Base-by-base conservation (phyloP, 2,113 vertebrate species). In the Aix galericulata region DNA sequence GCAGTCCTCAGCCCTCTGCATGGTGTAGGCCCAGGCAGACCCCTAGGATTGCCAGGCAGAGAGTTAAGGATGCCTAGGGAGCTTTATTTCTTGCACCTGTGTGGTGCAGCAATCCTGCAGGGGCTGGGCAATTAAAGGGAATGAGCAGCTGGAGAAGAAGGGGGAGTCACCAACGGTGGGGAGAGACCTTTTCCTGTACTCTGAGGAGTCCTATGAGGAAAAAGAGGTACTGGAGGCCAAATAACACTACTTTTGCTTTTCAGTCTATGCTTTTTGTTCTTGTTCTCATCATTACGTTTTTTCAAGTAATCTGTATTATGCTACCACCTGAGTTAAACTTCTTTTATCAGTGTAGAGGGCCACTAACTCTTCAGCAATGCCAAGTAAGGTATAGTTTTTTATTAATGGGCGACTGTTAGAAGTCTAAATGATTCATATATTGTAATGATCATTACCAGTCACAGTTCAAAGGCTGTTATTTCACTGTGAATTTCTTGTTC, bases 241-340 rank as follows among this genome's bases (percentile, higher is more conserved):
- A 56, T 78, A 9, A 52, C 4, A 3, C 9, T 36, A 1, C 23
- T 32, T 40, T 4, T 80, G 36, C 59, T 72, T 88, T 55, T 82
- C 5, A 56, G 3, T 78, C 17, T 64, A 8, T 1, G 2, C 0
- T 0, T 32, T 82, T 32, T 25, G 63, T 84, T 31, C 11, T 27
- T 56, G 5, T 64, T 81, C 75, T 55, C 8, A 11, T 85, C 0
- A 16, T 69, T 52, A 46, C 16, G 59, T 59, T 44, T 29, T 89
- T 87, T 77, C 10, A 50, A 66, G 14, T 77, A 34, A 15, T 85
- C 2, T 88, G 6, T 64, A 15, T 27, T 5, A 15, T 56, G 22
- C 25, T 81, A 23, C 27, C 18, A 29, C 8, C 68, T 87, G 36
- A 77, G 62, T 91, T 0, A 13, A 48, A 21, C 14, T 90, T 80